phyloP scores from a whole-genome alignment of 2,888 invertebrate species.

The Clitarchus hookeri region DNA sequence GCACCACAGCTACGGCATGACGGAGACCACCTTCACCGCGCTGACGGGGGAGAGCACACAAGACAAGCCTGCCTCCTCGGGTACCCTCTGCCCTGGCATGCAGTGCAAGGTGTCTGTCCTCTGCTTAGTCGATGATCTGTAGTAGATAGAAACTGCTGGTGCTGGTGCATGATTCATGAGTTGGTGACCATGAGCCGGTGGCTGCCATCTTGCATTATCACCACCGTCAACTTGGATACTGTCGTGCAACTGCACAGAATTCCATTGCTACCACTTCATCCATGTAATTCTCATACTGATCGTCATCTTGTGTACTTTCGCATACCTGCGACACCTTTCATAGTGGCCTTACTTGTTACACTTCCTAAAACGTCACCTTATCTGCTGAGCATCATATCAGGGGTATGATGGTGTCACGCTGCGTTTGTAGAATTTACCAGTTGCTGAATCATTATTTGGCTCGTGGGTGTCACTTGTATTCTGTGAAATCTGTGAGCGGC shows the following conservation, averaged over 20 bases:
- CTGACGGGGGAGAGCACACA: constrained; percentile 54
- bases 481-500: too few species aligned
- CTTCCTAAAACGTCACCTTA: background rate
- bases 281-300: too few species aligned
- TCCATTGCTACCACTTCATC: too few species aligned
- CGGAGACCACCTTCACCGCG: constrained; percentile 72
- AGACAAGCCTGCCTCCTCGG: constrained; percentile 42
- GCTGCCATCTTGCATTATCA: too few species aligned
- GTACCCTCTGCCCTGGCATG: constrained; percentile 42
- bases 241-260: too few species aligned
- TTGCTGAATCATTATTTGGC: background rate
- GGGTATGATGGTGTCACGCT: background rate
- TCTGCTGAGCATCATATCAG: background rate
- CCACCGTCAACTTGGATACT: too few species aligned
- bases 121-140: too few species aligned
- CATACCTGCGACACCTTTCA: background rate
- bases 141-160: too few species aligned
- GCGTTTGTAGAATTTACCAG: background rate
- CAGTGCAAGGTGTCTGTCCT: constrained; percentile 47
- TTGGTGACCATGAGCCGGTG: too few species aligned
- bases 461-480: background rate
- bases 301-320: too few species aligned
- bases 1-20: constrained; percentile 79
- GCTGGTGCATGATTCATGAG: too few species aligned
- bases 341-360: background rate